phyloP scores from a whole-genome alignment of 2,113 vertebrate genomes.

The Thymallus thymallus region DNA sequence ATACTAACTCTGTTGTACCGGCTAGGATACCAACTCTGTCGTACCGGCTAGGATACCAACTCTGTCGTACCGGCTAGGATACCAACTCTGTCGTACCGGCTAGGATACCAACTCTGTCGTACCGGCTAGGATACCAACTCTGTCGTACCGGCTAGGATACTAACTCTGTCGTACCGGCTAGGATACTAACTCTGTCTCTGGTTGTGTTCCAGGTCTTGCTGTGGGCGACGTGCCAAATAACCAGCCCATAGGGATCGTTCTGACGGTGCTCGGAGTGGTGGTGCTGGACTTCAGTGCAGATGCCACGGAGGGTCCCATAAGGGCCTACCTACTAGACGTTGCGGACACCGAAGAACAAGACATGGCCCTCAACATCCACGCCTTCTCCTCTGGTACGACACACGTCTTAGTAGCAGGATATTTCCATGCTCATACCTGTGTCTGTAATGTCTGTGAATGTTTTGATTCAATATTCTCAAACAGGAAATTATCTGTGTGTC shows the following conservation, averaged over 20 bases:
- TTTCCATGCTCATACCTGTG: too few relatives aligned
- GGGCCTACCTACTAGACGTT: slow-evolving; percentile 93
- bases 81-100: too few relatives aligned
- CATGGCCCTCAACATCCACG: slow-evolving; percentile 97
- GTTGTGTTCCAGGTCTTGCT: slow-evolving; percentile 76
- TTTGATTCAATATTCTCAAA: too few relatives aligned
- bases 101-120: too few relatives aligned
- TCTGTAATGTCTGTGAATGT: background rate
- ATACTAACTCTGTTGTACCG: too few relatives aligned
- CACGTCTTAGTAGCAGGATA: background rate
- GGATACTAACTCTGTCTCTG: background rate
- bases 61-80: too few relatives aligned
- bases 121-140: too few relatives aligned
- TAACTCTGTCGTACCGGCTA: too few relatives aligned
- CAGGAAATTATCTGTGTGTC: background rate
- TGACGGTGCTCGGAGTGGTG: slow-evolving; percentile 95
- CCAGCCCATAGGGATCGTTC: slow-evolving; percentile 90
- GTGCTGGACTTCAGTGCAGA: slow-evolving; percentile 94
- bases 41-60: too few relatives aligned
- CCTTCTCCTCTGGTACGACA: slow-evolving; percentile 86
- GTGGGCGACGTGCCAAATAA: slow-evolving; percentile 81
- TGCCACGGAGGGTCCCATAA: slow-evolving; percentile 91
- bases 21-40: too few relatives aligned
- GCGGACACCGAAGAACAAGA: slow-evolving; percentile 96
- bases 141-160: too few relatives aligned